These are phyloP conservation scores for Drosophila prosaltans DNA, from an alignment of 1,140 invertebrate species.

Conservation along the genomic window DNA sequence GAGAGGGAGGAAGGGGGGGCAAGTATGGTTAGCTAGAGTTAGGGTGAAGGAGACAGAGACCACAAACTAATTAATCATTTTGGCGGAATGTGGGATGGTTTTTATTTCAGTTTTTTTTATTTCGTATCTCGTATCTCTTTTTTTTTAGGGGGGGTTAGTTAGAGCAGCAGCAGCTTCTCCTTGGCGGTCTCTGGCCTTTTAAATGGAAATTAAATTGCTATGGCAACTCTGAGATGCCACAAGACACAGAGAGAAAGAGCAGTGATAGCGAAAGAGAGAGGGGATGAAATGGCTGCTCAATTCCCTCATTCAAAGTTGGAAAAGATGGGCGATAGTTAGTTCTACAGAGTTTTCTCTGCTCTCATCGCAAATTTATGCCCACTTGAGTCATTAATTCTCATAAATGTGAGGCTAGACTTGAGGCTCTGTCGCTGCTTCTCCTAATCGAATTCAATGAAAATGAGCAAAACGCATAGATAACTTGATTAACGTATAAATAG, in stretches of 20 bases:
- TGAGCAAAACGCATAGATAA: conserved; percentile 63
- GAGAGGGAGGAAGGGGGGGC: neutral
- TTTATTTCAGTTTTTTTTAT: conserved; percentile 6
- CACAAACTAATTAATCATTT: conserved; percentile 73
- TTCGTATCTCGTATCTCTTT: neutral
- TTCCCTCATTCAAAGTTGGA: conserved; percentile 19
- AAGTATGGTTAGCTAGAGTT: neutral
- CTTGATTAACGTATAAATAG: conserved; percentile 45
- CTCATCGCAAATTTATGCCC: conserved; percentile 59
- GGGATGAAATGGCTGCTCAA: conserved; percentile 8
- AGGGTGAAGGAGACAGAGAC: conserved; percentile 18
- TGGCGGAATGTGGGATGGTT: conserved; percentile 21
- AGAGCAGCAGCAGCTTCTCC: conserved; percentile 3
- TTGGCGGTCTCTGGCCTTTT: conserved; percentile 43
- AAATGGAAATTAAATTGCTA: conserved; percentile 78
- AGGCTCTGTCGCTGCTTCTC: neutral
- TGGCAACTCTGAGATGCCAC: conserved; percentile 34
- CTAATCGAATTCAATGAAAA: conserved; percentile 71
- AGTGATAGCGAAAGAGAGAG: neutral
- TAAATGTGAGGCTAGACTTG: conserved; percentile 52
- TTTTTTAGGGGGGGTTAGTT: conserved; percentile 3
- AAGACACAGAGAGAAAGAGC: conserved; percentile 2
- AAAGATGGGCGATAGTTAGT: conserved; percentile 11
- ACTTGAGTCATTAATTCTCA: conserved; percentile 76
- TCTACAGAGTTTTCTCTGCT: conserved; percentile 12